Conservation (phyloP, 2,888 invertebrate genomes). For the Matsumyia berberina region DNA sequence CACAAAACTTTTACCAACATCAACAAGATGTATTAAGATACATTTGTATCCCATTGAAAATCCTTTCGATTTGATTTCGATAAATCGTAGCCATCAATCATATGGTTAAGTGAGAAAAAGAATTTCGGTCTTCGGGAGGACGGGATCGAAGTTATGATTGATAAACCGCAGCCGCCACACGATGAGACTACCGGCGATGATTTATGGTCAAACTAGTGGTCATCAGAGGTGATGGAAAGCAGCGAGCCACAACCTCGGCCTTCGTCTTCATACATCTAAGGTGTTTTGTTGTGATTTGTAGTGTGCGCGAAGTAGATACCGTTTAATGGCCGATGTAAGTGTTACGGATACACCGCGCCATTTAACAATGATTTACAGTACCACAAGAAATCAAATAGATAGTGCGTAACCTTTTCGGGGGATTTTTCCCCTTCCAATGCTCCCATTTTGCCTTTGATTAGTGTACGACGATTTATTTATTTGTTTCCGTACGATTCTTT, state of each 20-base stretch:
- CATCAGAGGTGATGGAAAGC: slow-evolving; percentile 69
- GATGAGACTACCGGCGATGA: slow-evolving; percentile 67
- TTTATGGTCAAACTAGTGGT: slow-evolving; percentile 67
- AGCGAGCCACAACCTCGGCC: slow-evolving; percentile 35
- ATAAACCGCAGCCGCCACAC: slow-evolving; percentile 74
- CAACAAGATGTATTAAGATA: slow-evolving; percentile 75
- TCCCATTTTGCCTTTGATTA: slow-evolving; percentile 41
- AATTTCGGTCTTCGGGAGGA: slow-evolving; percentile 75
- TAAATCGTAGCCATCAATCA: slow-evolving; percentile 78
- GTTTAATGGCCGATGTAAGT: slow-evolving; percentile 59
- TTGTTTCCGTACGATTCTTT: slow-evolving; percentile 43
- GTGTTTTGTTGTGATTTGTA: slow-evolving; percentile 74
- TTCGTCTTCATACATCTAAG: slow-evolving; percentile 24
- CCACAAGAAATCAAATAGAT: slow-evolving; percentile 37
- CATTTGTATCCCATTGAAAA: slow-evolving; percentile 75
- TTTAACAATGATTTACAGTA: slow-evolving; percentile 66
- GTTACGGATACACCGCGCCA: slow-evolving; percentile 56
- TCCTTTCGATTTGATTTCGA: slow-evolving; percentile 77
- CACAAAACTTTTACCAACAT: slow-evolving; percentile 71
- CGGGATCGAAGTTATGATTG: slow-evolving; percentile 76
- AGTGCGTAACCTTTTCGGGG: slow-evolving; percentile 2
- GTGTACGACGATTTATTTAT: slow-evolving; percentile 50
- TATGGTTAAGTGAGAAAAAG: slow-evolving; percentile 78
- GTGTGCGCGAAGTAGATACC: slow-evolving; percentile 50
- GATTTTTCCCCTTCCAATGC: slow-evolving; percentile 1